Percentiles rank a stretch among this genome's conserved stretches.
These are phyloP conservation scores for Manacus vitellinus DNA, from an alignment of 2,113 vertebrate species.

Conservation along the genomic window DNA sequence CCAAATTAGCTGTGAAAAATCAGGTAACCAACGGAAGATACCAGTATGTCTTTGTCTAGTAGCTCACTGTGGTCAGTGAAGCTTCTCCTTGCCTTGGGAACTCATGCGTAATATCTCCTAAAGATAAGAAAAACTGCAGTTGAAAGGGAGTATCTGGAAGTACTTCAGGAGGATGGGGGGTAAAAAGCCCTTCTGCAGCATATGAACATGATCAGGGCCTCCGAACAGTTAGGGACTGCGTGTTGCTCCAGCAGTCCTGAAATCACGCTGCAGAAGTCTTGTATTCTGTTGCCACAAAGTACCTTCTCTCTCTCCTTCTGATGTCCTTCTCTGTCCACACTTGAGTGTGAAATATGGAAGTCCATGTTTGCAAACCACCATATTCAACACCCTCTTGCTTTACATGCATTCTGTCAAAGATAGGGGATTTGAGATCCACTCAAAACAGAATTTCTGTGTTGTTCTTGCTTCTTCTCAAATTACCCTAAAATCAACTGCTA, in stretches of 20 bases:
- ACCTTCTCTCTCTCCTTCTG: background rate
- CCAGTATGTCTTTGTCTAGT: background rate
- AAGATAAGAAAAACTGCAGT: background rate
- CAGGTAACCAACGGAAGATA: conserved; percentile 12
- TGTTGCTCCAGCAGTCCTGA: background rate
- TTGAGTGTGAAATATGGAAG: background rate
- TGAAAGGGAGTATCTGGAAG: background rate
- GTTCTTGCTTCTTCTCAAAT: background rate
- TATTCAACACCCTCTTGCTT: background rate
- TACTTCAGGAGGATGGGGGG: background rate
- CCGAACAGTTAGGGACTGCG: rapidly evolving
- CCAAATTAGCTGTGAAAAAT: conserved; percentile 69
- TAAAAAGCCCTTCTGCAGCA: background rate
- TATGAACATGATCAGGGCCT: background rate
- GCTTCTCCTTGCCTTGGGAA: background rate
- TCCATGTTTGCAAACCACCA: background rate
- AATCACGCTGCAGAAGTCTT: background rate
- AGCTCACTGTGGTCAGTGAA: conserved; percentile 17
- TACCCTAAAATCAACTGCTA: background rate
- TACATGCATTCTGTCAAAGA: background rate
- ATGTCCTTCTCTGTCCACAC: background rate
- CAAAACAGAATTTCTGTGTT: background rate
- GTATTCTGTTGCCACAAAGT: background rate
- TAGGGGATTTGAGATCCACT: background rate
- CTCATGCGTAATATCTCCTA: background rate